Evolutionary conservation across 2,113 vertebrate genomes (phyloP).

Genomic region (Actenoides lindsayi): DNA sequence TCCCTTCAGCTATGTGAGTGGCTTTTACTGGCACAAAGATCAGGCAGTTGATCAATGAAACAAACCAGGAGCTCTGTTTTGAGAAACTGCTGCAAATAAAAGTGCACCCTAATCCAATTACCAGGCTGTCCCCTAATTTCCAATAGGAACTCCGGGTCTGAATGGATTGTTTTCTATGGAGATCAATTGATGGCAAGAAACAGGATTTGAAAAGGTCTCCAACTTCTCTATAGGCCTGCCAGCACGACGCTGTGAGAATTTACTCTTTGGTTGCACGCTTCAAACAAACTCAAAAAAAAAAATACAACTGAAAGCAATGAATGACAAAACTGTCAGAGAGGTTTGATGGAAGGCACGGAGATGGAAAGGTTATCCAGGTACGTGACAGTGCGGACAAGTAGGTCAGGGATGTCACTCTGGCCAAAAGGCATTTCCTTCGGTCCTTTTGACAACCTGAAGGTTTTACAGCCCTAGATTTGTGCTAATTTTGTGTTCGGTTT

Average conservation of each 20-base stretch:
- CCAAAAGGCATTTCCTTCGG: background rate
- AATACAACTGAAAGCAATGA: slow-evolving; percentile 7
- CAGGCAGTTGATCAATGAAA: background rate
- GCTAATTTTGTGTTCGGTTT: background rate
- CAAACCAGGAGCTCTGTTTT: slow-evolving; percentile 20
- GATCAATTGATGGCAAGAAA: background rate
- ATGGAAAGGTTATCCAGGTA: background rate
- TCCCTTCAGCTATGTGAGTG: background rate
- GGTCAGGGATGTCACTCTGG: background rate
- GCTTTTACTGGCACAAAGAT: slow-evolving; percentile 2
- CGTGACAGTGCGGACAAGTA: background rate
- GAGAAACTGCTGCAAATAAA: slow-evolving; percentile 32
- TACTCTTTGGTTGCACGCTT: slow-evolving; percentile 13
- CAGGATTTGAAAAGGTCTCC: slow-evolving; percentile 6
- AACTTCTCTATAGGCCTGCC: background rate
- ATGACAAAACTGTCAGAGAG: background rate
- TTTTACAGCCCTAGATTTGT: background rate
- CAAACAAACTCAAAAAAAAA: slow-evolving; percentile 11
- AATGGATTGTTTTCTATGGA: background rate
- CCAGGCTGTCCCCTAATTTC: slow-evolving; percentile 24
- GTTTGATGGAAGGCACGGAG: background rate
- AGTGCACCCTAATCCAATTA: slow-evolving; percentile 28
- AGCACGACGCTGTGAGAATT: background rate
- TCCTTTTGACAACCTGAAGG: background rate
- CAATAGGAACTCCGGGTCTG: background rate